Evolutionary conservation across 2,888 invertebrate genomes (phyloP).

Genomic region (Ommatoiulus sabulosus): DNA sequence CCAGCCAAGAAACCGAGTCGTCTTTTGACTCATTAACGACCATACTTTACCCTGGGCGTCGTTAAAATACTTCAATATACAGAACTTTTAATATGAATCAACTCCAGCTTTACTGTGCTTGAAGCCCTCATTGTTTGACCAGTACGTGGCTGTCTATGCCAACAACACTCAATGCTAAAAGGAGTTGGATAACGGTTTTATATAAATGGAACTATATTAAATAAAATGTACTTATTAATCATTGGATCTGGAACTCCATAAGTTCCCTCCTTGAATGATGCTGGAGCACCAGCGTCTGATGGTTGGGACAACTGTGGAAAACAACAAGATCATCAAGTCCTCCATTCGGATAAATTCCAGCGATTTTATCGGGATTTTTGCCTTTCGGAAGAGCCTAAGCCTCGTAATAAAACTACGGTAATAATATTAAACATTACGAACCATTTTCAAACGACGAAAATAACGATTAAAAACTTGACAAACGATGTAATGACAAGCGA

Average conservation of each 20-base stretch:
- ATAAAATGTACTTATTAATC: constrained; percentile 70
- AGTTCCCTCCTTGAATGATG: constrained; percentile 70
- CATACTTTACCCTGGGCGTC: too few species aligned
- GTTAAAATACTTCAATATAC: too few species aligned
- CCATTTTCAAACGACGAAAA: not conserved
- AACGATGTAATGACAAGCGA: not conserved
- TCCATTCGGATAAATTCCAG: not conserved
- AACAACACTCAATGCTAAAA: not conserved
- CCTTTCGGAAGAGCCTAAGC: not conserved
- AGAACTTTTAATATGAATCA: too few species aligned
- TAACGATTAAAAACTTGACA: not conserved
- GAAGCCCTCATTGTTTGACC: too few species aligned
- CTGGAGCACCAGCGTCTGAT: not conserved
- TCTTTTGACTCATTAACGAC: too few species aligned
- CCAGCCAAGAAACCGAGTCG: too few species aligned
- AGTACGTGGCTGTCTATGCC: not conserved
- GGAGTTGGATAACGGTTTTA: not conserved
- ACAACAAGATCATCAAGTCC: not conserved
- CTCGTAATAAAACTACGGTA: not conserved
- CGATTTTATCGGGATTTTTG: not conserved
- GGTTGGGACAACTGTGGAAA: not conserved
- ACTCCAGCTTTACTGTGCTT: too few species aligned
- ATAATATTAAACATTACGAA: not conserved
- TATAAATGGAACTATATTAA: not conserved
- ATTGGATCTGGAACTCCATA: constrained; percentile 78